Base-by-base conservation (phyloP, 2,888 invertebrate genomes). In the Volucella bombylans region DNA sequence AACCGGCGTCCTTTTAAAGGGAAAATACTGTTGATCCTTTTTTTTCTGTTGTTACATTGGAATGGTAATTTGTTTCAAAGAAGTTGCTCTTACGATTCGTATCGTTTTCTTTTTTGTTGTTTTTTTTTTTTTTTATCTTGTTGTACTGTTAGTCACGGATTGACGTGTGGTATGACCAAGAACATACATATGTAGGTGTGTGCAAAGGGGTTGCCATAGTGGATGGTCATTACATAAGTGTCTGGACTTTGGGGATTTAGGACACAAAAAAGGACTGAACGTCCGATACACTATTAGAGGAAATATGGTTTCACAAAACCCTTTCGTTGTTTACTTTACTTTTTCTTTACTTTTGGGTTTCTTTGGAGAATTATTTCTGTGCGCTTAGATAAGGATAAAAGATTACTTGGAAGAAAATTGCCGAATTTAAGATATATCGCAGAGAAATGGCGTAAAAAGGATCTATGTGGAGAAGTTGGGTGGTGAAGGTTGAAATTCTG, bases 11-110 rank as follows among this genome's bases (percentile, higher is more conserved):
- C 18, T 23, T 23, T 23, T 3, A n/a, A 23, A 61, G 15, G 15
- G 69, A 67, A 77, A 77, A 54, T 64, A 67, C 79, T 83, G 79
- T 67, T 83, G 83, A 83, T 83, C 83, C 79, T 76, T 82, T 81
- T 73, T 61, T 64, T 50, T 38, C 14, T 38, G 11, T 41, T 52
- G 11, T 55, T 15, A 14, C 68, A 55, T 82, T 47, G 73, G 55
- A 78, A 82, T 82, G 82, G 82, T 82, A 82, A 82, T 82, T 82
- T 69, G 82, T 67, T 69, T 68, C 55, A 43, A 78, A 78, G 64
- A 64, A 72, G 72, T 71, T 72, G 67, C 68, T 43, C 59, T 69
- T 39, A 41, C 69, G 69, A 78, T 61, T 83, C 52, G 14, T 57
- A 43, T 73, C 68, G 31, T 6, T 31, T 6, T 6, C 6, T 6